Conservation (phyloP, 2,888 invertebrate species). For the Philereme vetulata region DNA sequence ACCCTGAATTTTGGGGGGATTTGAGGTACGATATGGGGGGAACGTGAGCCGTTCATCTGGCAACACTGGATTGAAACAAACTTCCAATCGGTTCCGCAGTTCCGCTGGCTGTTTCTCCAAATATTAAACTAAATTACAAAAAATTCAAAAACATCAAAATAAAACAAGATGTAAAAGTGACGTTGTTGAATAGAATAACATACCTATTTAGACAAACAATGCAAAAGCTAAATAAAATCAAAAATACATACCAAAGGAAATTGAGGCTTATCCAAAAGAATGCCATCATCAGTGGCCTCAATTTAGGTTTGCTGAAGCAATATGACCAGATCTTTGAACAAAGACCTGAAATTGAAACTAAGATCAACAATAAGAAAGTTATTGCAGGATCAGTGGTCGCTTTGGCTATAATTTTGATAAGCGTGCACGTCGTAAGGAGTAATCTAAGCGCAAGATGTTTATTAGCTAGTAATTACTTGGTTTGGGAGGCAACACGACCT, state of each 20-base stretch:
- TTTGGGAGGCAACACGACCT: constrained; percentile 94
- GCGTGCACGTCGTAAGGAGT: constrained; percentile 54
- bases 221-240: constrained; percentile 20
- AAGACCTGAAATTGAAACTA: constrained; percentile 44
- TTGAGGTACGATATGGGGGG: too few relatives aligned
- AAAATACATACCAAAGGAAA: constrained; percentile 26
- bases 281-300: constrained; percentile 60
- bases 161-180: constrained; percentile 1
- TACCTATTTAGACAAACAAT: constrained; percentile 20
- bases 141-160: neutral
- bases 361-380: constrained; percentile 48
- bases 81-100: too few relatives aligned
- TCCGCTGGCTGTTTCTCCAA: too few relatives aligned
- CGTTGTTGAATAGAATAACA: neutral
- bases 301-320: constrained; percentile 49
- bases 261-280: constrained; percentile 56
- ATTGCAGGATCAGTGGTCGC: constrained; percentile 47
- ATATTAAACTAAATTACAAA: neutral
- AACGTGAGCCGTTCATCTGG: too few relatives aligned
- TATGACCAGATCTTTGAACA: constrained; percentile 58
- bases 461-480: constrained; percentile 91
- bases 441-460: constrained; percentile 88
- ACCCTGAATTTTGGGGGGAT: too few relatives aligned
- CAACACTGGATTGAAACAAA: too few relatives aligned
- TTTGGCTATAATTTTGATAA: constrained; percentile 54